phyloP scores from a whole-genome alignment of 1,140 invertebrate species.

The Idris sp. region DNA sequence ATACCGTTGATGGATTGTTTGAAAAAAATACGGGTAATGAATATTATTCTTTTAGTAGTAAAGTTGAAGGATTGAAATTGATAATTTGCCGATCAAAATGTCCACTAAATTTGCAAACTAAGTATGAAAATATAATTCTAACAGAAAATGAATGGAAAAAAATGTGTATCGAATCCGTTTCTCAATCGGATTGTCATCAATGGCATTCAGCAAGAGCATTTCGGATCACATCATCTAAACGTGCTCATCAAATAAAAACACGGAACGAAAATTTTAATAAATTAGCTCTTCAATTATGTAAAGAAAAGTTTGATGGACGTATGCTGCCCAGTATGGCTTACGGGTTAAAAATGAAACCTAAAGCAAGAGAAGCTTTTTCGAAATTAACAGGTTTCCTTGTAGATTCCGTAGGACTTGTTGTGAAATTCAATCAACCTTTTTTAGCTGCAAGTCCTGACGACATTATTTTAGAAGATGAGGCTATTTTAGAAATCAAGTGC shows the following conservation, averaged over 20 bases:
- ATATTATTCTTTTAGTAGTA: no score
- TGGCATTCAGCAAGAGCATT: neutral
- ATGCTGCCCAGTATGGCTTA: neutral
- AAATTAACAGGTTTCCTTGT: neutral
- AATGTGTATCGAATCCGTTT: neutral
- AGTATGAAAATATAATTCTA: neutral
- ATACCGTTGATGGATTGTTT: no score
- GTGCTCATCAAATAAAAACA: neutral
- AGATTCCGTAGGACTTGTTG: neutral
- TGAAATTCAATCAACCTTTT: neutral
- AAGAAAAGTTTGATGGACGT: conserved; percentile 1
- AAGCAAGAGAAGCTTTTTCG: neutral
- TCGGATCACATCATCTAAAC: neutral
- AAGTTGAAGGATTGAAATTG: neutral
- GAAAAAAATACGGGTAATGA: no score
- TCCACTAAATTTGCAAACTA: neutral
- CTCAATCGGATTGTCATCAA: neutral
- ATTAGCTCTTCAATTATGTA: neutral
- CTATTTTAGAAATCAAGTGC: neutral
- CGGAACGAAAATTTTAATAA: neutral
- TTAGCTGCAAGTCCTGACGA: neutral
- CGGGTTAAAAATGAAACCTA: neutral
- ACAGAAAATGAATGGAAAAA: neutral
- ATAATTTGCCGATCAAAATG: neutral
- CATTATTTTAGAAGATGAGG: neutral